Evolutionary conservation across 1,140 invertebrate genomes (phyloP), one percentile per base, ranked within the genome.

Genomic region (Drosophila guanche): DNA sequence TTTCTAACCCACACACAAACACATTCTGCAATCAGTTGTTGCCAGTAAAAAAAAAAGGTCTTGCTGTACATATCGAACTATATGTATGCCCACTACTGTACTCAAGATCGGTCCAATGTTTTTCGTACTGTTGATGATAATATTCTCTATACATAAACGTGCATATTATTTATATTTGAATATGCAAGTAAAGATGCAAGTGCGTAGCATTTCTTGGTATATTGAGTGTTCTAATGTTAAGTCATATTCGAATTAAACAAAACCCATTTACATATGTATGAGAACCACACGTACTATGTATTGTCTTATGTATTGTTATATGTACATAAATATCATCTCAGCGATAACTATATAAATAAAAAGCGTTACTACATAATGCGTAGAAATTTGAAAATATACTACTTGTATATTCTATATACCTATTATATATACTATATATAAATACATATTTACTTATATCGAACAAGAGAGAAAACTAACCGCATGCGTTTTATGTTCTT

Each of bases 401-500:
- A 60, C 52, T 68, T 20, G 16, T 79, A 79, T 66, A 65, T 22
- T 60, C 46, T 73, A 78, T 48, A 72, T 59, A 75, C 16, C 1
- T 20, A 20, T 20, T 37, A 63, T 68, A 66, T 54, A 81, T 65
- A 67, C 47, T 57, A 71, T 58, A 76, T 67, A 70, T 81, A 79
- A 69, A 88, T 81, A 79, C 69, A 88, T 83, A 86, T 83, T 86
- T 88, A 83, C 69, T 89, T 86, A 85, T 84, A 79, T 80, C 8
- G 16, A 69, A 83, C 57, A 48, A 77, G 78, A 85, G 71, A 88
- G 67, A 88, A 74, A 91, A 90, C 90, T 91, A 91, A 91, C 89
- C 89, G 90, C 90, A 91, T 91, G 90, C 77, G 70, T 91, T 91
- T 91, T 90, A 86, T 88, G 85, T 90, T 90, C 76, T 89, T 89